phyloP scores from a whole-genome alignment of 1,140 invertebrate genomes.

The Achroia grisella region DNA sequence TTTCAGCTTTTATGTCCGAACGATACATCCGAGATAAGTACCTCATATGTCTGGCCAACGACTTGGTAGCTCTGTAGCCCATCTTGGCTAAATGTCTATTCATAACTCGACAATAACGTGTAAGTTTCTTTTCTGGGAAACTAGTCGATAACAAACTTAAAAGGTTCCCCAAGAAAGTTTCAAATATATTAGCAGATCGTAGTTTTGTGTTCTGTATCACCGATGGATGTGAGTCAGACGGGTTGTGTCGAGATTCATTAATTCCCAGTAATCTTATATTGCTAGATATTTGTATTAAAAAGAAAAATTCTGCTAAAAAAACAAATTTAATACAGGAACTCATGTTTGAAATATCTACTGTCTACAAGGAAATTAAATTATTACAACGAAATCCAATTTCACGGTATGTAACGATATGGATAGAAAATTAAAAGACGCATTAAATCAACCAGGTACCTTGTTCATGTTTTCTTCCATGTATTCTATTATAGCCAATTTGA shows the following conservation, averaged over 20 bases:
- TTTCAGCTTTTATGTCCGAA: conserved; percentile 26
- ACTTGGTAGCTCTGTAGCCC: conserved; percentile 21
- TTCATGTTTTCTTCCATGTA: conserved; percentile 8
- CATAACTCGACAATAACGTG: conserved; percentile 30
- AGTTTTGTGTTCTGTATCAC: neutral
- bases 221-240: no score
- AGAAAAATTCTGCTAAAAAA: no score
- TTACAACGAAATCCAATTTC: conserved; percentile 8
- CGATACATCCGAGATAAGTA: conserved; percentile 26
- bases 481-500: conserved; percentile 16
- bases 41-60: conserved; percentile 28
- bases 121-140: conserved; percentile 28
- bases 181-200: conserved; percentile 32
- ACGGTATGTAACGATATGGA: conserved; percentile 1
- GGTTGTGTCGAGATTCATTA: no score
- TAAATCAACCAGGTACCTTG: neutral
- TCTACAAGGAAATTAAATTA: no score
- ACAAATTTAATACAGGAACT: no score
- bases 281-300: no score
- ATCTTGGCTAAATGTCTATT: conserved; percentile 14
- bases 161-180: conserved; percentile 30
- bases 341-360: no score
- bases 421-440: conserved; percentile 1
- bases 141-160: conserved; percentile 25
- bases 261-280: no score